Conservation (phyloP, 2,797 vertebrate species). For the Florisuga fusca region DNA sequence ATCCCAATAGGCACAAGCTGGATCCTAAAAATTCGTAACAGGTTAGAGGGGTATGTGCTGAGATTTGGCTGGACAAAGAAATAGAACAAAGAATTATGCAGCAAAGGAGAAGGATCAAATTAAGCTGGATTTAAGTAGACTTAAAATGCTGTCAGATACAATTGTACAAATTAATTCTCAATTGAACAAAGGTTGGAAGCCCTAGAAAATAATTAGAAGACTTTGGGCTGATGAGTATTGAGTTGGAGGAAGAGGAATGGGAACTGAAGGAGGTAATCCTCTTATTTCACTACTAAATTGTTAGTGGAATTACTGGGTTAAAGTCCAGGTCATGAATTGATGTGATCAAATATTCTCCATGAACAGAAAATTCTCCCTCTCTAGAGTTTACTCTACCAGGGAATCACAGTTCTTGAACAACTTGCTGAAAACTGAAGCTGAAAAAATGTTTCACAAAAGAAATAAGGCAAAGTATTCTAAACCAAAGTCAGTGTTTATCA, state of each 20-base stretch:
- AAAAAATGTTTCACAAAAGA: not conserved
- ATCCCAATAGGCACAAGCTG: not conserved
- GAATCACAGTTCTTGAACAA: not conserved
- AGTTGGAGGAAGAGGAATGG: not conserved
- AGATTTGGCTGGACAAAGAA: not conserved
- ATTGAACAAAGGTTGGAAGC: not conserved
- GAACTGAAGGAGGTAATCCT: slow-evolving; percentile 1
- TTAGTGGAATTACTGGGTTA: not conserved
- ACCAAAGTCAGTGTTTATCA: not conserved
- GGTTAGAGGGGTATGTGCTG: not conserved
- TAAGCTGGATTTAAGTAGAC: not conserved
- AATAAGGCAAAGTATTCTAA: not conserved
- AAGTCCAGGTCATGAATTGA: not conserved
- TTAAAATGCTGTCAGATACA: not conserved
- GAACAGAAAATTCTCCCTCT: not conserved
- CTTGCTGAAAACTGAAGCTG: not conserved
- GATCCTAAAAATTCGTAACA: not conserved
- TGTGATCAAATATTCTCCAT: not conserved
- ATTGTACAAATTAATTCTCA: not conserved
- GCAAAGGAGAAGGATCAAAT: not conserved
- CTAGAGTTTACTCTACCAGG: not conserved
- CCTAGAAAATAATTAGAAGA: slow-evolving; percentile 20
- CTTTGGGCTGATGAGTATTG: not conserved
- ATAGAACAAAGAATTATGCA: not conserved
- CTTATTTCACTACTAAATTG: not conserved